Evolutionary conservation across 2,888 invertebrate species (phyloP), one percentile per base, ranked within the genome.

Genomic region (Anagyrus pseudococci): DNA sequence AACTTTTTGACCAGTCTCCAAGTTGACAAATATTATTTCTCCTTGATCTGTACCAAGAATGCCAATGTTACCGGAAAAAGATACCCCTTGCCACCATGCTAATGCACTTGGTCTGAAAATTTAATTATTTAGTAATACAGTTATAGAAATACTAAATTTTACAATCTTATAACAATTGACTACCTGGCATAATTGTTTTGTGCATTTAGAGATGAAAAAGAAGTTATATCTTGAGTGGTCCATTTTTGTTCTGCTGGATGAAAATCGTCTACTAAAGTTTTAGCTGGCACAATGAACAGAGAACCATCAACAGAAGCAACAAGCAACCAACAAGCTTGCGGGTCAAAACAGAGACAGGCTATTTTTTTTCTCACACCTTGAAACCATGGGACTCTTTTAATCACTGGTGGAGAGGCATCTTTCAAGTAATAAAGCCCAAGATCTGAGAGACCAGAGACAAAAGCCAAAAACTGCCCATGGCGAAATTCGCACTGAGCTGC

Each of bases 291-390:
- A 68, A 89, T 85, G 71, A 85, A 87, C 17, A 88, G 77, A 7
- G 87, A 85, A 62, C 86, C 84, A 77, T 88, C 87, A 22, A 83
- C 58, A 41, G 72, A 76, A 15, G 77, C 72, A 68, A 88, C 84
- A 23, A 92, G 81, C 25, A 91, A 82, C 91, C 92, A 92, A 44
- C 89, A 88, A 58, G 93, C 93, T 63, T 89, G 87, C 1, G 92
- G 91, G 82, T 94, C 93, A 81, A 94, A 94, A 78, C 93, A 92
- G 78, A 93, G 63, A 53, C 79, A 75, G n/a, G 77, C 67, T 13
- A 80, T 75, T 54, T 71, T 69, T 67, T 75, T 77, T 33, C 74
- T 71, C 7, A 71, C 64, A 2, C 74, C 75, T 73, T 74, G 76
- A 68, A 78, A 80, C 80, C 80, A 81, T 26, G 78, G 76, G 46